Base-by-base conservation (phyloP, 2,797 vertebrate species). In the Phrynocephalus forsythii region DNA sequence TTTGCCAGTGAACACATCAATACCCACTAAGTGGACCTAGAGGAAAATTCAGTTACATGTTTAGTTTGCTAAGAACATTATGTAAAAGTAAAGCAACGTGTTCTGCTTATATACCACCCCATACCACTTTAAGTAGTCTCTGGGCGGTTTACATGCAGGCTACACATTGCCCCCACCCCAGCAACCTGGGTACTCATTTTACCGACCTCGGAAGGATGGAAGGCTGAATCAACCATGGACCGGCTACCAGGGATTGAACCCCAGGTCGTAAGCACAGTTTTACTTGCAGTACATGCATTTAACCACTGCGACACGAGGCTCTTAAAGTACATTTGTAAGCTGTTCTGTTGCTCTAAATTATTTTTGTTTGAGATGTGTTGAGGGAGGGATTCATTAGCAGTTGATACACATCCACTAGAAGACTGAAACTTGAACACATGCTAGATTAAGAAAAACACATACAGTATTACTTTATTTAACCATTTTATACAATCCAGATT, bases 1-100 rank as follows among this genome's bases (percentile, higher is more conserved):
- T 97, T 99, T 99, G 93, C 98, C 98, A 91, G 98, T 98, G 97
- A 99, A 99, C 95, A 99, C 99, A 96, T 99, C 99, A 82, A 99
- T 99, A 89, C 99, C 99, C 96, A 99, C 98, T 97, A 99, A 91
- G 95, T 99, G 99, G 91, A 99, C 99, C 99, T 99, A 22, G 2
- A 84, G 87, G 50, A 86, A 80, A n/a, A 15, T 76, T 85, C 9
- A 28, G 30, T 60, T 30, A 82, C 24, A 33, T 48, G 75, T 33
- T 87, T 76, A 87, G 79, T 10, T 13, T 83, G 71, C 24, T 26
- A 86, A 72, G 76, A 86, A 38, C 10, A 56, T 52, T 83, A 72
- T 79, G 16, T 82, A 83, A 76, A 8, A 28, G 38, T 44, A 44
- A 44, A 44, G 38, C 38, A 44, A 44, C 3, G 38, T 44, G 3